Base-by-base conservation (phyloP, 2,113 vertebrate genomes). In the Oreocharis arfaki region DNA sequence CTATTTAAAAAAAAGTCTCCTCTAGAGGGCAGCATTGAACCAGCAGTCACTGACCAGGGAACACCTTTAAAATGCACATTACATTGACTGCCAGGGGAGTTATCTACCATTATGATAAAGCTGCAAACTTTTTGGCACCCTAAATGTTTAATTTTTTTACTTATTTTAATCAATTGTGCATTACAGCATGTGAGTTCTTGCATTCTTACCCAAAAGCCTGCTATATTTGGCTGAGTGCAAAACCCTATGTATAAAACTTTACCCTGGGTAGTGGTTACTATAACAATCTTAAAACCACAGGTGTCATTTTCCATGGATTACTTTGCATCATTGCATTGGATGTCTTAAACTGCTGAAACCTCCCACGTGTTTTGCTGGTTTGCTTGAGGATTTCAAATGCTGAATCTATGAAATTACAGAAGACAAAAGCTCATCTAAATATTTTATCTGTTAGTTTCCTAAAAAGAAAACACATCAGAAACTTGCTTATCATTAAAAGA, bases 11-110 rank as follows among this genome's bases (percentile, higher is more conserved):
- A 41, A 35, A 41, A 7, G 12, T 35, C 8, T 60, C 88, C 93
- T 67, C 37, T 18, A 87, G 93, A 83, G 93, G 93, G 89, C 91
- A 93, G 59, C 60, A 47, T 75, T 52, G 69, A 90, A 75, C 42
- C 87, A 59, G 42, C 10, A 17, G 18, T 85, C 28, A 18, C 0
- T 14, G 7, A 19, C 19, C 35, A 22, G 41, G 50, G 56, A 44
- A 7, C 18, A 22, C 24, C 37, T 75, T 61, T 28, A 1, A 6
- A 22, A 19, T 1, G 11, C 9, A 10, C 11, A 1, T 13, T n/a
- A 4, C 15, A 30, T 5, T 23, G 55, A 24, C 67, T 26, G 49
- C 37, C 27, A 14, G 11, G 39, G 30, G 3, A 47, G 16, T 30
- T 32, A 35, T 18, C 49, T 32, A 49, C 44, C 32, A 2, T 46